Conservation (phyloP, 2,797 vertebrate species). For the Aselliscus stoliczkanus region DNA sequence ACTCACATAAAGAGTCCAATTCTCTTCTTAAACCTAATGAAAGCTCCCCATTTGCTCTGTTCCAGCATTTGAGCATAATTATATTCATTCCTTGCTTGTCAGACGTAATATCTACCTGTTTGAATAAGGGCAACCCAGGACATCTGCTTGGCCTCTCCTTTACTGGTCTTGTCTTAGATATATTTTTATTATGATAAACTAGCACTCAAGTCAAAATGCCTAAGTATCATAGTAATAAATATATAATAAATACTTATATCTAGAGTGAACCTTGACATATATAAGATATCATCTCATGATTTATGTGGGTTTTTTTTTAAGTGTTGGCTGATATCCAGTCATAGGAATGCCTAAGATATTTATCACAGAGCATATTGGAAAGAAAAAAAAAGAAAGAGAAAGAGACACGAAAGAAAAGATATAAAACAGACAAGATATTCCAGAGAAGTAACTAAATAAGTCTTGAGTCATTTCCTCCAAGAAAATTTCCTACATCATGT, state of each 20-base stretch:
- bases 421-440: not conserved
- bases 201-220: conserved; percentile 61
- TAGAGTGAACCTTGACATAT: conserved; percentile 64
- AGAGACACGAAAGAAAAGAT: not conserved
- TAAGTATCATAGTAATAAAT: conserved; percentile 66
- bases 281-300: conserved; percentile 65
- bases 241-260: conserved; percentile 69
- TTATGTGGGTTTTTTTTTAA: conserved; percentile 36
- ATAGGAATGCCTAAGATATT: conserved; percentile 66
- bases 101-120: conserved; percentile 49
- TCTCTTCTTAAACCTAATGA: conserved; percentile 18
- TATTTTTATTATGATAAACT: conserved; percentile 75
- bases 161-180: conserved; percentile 45
- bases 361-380: conserved; percentile 45
- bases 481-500: not conserved
- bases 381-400: not conserved
- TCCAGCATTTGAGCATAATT: not conserved
- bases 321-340: conserved; percentile 64
- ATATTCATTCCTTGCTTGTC: conserved; percentile 6
- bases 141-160: conserved; percentile 59
- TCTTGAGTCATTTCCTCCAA: not conserved
- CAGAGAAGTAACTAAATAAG: conserved; percentile 25
- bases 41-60: conserved; percentile 3
- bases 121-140: conserved; percentile 45
- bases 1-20: not conserved